A percentile compares a stretch with the other conserved stretches of the same genome.
These are phyloP conservation scores for Furcula furcula DNA, from an alignment of 2,888 invertebrate species.

Conservation along the genomic window DNA sequence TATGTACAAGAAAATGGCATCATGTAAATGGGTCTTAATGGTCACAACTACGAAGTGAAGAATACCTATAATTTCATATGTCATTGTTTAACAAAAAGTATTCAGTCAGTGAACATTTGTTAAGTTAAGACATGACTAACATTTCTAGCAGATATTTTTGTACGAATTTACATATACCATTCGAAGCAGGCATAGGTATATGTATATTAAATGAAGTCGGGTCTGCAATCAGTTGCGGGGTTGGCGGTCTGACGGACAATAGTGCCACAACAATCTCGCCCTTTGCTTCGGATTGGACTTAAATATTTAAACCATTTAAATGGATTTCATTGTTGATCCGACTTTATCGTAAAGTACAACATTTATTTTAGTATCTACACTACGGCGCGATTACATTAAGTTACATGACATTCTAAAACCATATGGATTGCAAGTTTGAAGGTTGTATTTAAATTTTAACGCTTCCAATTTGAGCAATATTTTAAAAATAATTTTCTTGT, in stretches of 20 bases:
- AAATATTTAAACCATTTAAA: constrained; percentile 79
- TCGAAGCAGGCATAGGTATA: constrained; percentile 50
- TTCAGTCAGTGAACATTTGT: background rate
- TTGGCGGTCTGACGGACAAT: constrained; percentile 69
- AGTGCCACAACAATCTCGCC: constrained; percentile 77
- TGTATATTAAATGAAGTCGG: constrained; percentile 77
- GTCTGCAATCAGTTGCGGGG: constrained; percentile 73
- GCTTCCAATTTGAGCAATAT: constrained; percentile 8
- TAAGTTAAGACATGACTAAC: background rate
- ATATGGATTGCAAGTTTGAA: constrained; percentile 25
- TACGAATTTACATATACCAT: constrained; percentile 44
- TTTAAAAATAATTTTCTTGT: constrained; percentile 29
- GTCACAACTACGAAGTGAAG: too few species aligned
- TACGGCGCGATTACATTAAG: constrained; percentile 12
- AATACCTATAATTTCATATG: too few species aligned
- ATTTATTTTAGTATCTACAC: constrained; percentile 40
- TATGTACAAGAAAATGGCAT: too few species aligned
- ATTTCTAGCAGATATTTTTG: constrained; percentile 12
- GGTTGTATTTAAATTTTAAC: constrained; percentile 17
- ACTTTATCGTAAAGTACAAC: constrained; percentile 46
- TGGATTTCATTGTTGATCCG: constrained; percentile 74
- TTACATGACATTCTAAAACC: constrained; percentile 43
- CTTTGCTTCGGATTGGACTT: constrained; percentile 77
- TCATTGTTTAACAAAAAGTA: background rate
- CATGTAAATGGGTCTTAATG: too few species aligned